These are phyloP conservation scores for Lagopus muta DNA, from an alignment of 2,113 vertebrate species.

Conservation along the genomic window DNA sequence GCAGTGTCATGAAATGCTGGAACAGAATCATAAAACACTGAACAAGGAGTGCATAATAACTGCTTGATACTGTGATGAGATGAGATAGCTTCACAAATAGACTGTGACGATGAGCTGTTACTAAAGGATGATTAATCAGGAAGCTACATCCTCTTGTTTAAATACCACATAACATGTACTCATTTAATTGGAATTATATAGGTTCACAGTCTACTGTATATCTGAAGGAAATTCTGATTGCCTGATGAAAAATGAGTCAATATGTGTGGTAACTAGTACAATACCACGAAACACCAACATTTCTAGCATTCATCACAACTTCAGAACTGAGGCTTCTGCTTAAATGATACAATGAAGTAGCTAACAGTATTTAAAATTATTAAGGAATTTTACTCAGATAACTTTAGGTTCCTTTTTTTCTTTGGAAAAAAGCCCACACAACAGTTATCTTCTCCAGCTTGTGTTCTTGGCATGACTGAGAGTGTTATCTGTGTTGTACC, in stretches of 20 bases:
- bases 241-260: background rate
- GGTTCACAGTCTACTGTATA: background rate
- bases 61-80: background rate
- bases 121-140: constrained; percentile 10
- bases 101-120: background rate
- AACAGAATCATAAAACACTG: background rate
- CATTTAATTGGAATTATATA: background rate
- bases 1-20: background rate
- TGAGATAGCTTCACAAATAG: background rate
- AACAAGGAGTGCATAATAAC: background rate
- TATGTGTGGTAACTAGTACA: background rate
- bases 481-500: background rate
- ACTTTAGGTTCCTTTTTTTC: background rate
- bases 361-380: background rate
- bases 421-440: background rate
- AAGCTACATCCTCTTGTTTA: background rate
- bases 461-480: background rate
- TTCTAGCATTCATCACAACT: background rate
- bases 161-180: background rate
- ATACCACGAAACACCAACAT: background rate
- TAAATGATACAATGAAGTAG: background rate
- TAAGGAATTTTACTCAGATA: background rate
- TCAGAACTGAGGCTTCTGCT: background rate
- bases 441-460: background rate
- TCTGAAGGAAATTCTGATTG: background rate